phyloP scores from a whole-genome alignment of 2,113 vertebrate genomes.

The Oriolus oriolus region DNA sequence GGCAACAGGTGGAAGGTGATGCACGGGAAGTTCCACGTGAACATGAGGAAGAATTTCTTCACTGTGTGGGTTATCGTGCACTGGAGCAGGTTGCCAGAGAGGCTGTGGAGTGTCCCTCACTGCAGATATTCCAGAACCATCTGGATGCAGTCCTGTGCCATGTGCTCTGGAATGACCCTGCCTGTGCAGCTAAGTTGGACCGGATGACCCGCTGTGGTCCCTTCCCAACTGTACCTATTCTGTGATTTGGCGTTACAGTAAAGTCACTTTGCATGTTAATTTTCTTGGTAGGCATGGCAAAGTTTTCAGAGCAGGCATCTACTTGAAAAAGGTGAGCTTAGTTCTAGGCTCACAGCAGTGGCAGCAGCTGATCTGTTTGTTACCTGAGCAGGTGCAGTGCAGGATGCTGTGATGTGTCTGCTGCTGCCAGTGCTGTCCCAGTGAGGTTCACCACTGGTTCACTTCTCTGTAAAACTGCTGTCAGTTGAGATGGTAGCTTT shows the following conservation, averaged over 20 bases:
- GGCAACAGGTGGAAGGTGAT: background rate
- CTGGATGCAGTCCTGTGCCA: background rate
- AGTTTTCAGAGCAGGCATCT: background rate
- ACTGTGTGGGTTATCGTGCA: rapidly evolving
- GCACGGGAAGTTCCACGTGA: background rate
- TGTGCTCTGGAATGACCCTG: background rate
- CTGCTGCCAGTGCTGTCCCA: rapidly evolving
- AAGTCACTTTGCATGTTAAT: background rate
- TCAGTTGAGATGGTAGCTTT: background rate
- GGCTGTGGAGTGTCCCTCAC: background rate
- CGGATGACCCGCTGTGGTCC: background rate
- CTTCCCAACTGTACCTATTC: background rate
- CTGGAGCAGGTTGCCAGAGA: background rate
- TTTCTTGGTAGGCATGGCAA: background rate
- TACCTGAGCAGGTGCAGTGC: background rate
- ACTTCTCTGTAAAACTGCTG: background rate
- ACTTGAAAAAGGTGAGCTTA: background rate
- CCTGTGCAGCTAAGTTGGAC: background rate
- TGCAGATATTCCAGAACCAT: background rate
- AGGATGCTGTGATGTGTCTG: background rate
- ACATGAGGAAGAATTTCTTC: background rate
- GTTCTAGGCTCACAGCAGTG: background rate
- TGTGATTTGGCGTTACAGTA: background rate
- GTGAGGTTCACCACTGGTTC: background rate
- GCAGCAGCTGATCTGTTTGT: background rate